These are phyloP conservation scores for Tetragnatha montana DNA, from an alignment of 2,888 invertebrate genomes.

Conservation along the genomic window DNA sequence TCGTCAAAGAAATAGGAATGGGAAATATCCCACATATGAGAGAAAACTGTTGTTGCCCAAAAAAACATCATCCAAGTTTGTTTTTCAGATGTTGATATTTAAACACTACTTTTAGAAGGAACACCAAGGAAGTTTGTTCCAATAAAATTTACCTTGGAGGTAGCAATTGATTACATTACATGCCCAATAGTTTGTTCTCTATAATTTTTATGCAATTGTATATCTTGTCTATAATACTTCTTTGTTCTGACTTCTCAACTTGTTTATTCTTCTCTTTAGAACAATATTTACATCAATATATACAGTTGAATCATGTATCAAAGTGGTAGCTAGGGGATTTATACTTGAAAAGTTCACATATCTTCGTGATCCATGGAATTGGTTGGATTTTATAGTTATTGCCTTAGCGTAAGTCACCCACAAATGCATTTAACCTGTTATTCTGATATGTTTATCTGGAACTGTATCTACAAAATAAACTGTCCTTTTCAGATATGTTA, in stretches of 20 bases:
- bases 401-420: constrained; percentile 87
- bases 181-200: not conserved
- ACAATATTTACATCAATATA: constrained; percentile 99
- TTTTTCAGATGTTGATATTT: not conserved
- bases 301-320: constrained; percentile 99
- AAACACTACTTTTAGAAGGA: not conserved
- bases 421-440: not conserved
- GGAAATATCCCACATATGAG: no score
- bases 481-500: constrained; percentile 84
- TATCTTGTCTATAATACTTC: not conserved
- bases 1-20: no score
- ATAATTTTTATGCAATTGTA: not conserved
- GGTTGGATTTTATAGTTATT: constrained; percentile 99
- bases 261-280: constrained; percentile 80
- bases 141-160: not conserved
- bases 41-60: no score
- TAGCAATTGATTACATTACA: not conserved
- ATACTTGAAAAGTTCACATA: constrained; percentile 99
- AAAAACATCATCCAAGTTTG: not conserved
- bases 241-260: not conserved
- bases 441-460: not conserved
- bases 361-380: constrained; percentile 99
- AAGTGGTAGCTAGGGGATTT: constrained; percentile 99
- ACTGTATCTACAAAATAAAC: not conserved
- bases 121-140: not conserved